A percentile compares a stretch with the other conserved stretches of the same genome.
phyloP scores from a whole-genome alignment of 30 jellyfish, hydroid and myxozoan species.

The Sanderia malayensis region DNA sequence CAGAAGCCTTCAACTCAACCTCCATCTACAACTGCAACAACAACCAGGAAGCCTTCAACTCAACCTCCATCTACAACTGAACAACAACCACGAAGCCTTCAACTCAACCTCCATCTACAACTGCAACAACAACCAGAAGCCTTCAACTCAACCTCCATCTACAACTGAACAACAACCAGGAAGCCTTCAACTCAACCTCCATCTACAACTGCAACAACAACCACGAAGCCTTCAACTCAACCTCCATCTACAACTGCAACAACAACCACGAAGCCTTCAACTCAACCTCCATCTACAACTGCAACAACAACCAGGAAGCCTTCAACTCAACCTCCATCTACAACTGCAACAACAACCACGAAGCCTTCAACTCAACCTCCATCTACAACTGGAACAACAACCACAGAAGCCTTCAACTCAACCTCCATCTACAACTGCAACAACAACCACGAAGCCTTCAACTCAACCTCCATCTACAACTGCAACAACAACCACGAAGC shows the following conservation, averaged over 20 bases:
- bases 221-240: not conserved
- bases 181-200: not conserved
- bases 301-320: not conserved
- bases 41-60: no score
- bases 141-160: no score
- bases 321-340: not conserved
- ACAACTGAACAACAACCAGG: no score
- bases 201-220: not conserved
- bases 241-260: not conserved
- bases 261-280: not conserved
- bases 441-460: no score
- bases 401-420: not conserved
- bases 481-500: no score
- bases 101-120: no score
- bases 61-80: no score
- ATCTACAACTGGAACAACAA: not conserved
- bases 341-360: not conserved
- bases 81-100: no score
- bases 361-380: not conserved
- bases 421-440: not conserved
- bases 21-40: no score
- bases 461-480: no score
- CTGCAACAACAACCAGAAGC: no score
- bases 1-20: no score
- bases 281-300: not conserved